Conservation (phyloP, 2,888 invertebrate genomes). For the Chaitophorus viminalis region DNA sequence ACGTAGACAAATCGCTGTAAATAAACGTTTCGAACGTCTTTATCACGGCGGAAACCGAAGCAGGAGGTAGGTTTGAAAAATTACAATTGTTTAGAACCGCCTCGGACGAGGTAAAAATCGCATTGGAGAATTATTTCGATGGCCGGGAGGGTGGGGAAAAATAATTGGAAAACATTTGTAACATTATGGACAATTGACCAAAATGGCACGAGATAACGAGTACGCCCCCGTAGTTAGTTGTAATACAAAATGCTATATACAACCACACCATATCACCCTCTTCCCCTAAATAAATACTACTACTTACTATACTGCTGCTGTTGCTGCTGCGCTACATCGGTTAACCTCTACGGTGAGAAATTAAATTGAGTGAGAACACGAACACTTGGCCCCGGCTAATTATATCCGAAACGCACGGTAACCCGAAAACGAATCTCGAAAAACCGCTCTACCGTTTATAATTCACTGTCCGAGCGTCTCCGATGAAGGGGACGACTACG, state of each 20-base stretch:
- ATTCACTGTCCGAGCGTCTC: slow-evolving; percentile 35
- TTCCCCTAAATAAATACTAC: no score
- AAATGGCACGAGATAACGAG: slow-evolving; percentile 47
- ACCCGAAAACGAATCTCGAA: slow-evolving; percentile 56
- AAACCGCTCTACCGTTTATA: slow-evolving; percentile 46
- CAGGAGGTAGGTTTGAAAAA: slow-evolving; percentile 39
- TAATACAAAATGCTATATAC: neutral
- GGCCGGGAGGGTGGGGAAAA: slow-evolving; percentile 13
- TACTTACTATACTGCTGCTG: no score
- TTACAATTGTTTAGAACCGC: slow-evolving; percentile 32
- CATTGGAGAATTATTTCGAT: neutral
- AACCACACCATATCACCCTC: neutral
- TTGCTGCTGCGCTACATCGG: neutral
- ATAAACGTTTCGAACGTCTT: slow-evolving; percentile 38
- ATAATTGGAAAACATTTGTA: slow-evolving; percentile 61
- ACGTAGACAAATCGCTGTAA: slow-evolving; percentile 30
- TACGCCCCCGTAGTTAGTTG: neutral
- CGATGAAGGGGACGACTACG: neutral
- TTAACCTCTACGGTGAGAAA: slow-evolving; percentile 48
- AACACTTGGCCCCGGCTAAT: slow-evolving; percentile 62
- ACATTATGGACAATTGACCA: slow-evolving; percentile 57
- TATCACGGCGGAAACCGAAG: neutral
- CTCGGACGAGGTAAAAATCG: slow-evolving; percentile 45
- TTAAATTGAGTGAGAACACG: slow-evolving; percentile 63
- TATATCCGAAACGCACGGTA: slow-evolving; percentile 51